Evolutionary conservation across 2,888 invertebrate species (phyloP).

Genomic region (Podotricha telesiphe): DNA sequence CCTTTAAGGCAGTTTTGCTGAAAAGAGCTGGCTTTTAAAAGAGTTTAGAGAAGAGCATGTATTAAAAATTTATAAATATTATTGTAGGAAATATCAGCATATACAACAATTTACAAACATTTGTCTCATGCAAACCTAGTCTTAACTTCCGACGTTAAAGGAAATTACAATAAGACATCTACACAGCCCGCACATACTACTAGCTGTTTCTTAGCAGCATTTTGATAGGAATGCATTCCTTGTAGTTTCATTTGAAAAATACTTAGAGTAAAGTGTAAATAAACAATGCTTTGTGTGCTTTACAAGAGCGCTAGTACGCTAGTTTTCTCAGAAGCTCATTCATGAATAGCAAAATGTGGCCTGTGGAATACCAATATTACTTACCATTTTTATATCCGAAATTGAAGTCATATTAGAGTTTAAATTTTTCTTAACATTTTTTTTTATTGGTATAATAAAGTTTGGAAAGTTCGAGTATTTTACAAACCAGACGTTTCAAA

Average conservation of each 20-base stretch:
- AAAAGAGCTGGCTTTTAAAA: background rate
- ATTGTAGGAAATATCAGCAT: background rate
- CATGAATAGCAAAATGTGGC: background rate
- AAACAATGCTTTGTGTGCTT: constrained; percentile 17
- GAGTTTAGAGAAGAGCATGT: background rate
- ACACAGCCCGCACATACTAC: background rate
- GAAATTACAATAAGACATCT: background rate
- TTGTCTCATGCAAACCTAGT: background rate
- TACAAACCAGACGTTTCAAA: no score
- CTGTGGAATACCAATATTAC: constrained; percentile 4
- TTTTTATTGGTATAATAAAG: no score
- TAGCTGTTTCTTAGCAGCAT: background rate
- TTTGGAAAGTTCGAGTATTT: no score
- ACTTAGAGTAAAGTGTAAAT: constrained; percentile 2
- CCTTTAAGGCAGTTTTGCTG: background rate
- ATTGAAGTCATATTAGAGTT: no score
- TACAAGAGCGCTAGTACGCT: constrained; percentile 17
- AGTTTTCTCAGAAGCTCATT: constrained; percentile 17
- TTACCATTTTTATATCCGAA: no score
- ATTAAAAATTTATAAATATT: background rate
- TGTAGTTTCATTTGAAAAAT: background rate
- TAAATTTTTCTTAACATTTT: no score
- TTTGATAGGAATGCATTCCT: background rate
- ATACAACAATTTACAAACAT: background rate
- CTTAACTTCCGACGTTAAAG: constrained; percentile 8